Base-by-base conservation (phyloP, 2,888 invertebrate genomes). In the Oasisia sp. region DNA sequence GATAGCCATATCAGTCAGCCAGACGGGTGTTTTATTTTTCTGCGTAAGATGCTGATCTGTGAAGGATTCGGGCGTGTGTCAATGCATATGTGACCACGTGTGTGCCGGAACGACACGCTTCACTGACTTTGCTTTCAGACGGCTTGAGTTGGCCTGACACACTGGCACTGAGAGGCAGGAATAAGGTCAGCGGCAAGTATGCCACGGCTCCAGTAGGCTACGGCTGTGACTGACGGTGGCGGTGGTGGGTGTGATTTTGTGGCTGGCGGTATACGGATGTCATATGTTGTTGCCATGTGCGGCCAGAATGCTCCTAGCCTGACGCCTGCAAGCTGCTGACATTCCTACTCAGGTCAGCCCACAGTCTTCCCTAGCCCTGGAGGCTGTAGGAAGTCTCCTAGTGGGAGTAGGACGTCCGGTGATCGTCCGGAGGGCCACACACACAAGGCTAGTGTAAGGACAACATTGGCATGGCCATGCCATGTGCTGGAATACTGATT, bases 231-330 rank as follows among this genome's bases (percentile, higher is more conserved):
- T 38, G 27, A n/a, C 74, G 7, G 74, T 7, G 19, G 74, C 27
- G 74, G 74, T 74, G 74, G 74, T 74, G 74, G 74, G 5, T 19
- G 74, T 74, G 74, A 19, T n/a, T 27, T 19, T 74, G 74, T 27
- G 74, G 74, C 74, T 19, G 14, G 50, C 50, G 50, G 50, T 50
- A 50, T n/a, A 74, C n/a, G n/a, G 74, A 74, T 74, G 74, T 74
- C 74, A 74, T 74, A 74, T 74, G 74, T 74, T 74, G 74, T 74
- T 74, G 74, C 74, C 74, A 74, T 74, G 74, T 74, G 74, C 27
- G 27, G 74, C 74, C 27, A 74, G 74, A 74, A 19, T 19, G 27
- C 74, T 74, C 27, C 1, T 27, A 19, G 74, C 74, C 74, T 74
- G 74, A 50, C 0, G 50, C 50, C 50, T 12, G 50, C 50, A 50